Evolutionary conservation across 2,797 vertebrate genomes (phyloP).

Genomic region (Microchirus variegatus): DNA sequence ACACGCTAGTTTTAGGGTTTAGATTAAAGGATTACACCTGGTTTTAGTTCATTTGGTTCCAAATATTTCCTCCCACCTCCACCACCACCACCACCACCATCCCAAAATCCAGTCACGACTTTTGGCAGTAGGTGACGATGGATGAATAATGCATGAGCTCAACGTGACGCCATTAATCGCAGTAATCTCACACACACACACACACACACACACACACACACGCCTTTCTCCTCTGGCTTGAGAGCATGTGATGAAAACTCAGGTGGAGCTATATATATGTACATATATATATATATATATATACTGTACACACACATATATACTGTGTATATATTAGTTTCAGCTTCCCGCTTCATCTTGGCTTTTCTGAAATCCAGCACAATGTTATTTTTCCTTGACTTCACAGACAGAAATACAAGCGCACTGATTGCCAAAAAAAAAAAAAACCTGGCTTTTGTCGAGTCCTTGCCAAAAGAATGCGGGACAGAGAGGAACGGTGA

Average conservation of each 20-base stretch:
- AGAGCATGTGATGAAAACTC: conserved; percentile 37
- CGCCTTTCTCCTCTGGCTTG: conserved; percentile 28
- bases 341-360: conserved; percentile 9
- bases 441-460: conserved; percentile 20
- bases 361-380: conserved; percentile 30
- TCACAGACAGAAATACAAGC: conserved; percentile 32
- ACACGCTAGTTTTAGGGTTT: too few relatives aligned
- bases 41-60: conserved; percentile 13
- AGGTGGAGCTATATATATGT: neutral
- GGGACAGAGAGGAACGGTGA: conserved; percentile 12
- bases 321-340: conserved; percentile 2
- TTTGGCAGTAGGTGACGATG: conserved; percentile 50
- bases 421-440: conserved; percentile 63
- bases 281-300: neutral
- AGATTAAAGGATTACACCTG: too few relatives aligned
- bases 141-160: conserved; percentile 77
- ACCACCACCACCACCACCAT: neutral
- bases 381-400: neutral
- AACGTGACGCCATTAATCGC: conserved; percentile 63
- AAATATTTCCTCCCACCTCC: conserved; percentile 27
- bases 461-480: conserved; percentile 11
- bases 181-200: conserved; percentile 38
- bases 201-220: too few relatives aligned
- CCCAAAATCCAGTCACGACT: conserved; percentile 51
- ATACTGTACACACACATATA: neutral